phyloP scores from a whole-genome alignment of 2,113 vertebrate species.

The Dunckerocampus dactyliophorus region DNA sequence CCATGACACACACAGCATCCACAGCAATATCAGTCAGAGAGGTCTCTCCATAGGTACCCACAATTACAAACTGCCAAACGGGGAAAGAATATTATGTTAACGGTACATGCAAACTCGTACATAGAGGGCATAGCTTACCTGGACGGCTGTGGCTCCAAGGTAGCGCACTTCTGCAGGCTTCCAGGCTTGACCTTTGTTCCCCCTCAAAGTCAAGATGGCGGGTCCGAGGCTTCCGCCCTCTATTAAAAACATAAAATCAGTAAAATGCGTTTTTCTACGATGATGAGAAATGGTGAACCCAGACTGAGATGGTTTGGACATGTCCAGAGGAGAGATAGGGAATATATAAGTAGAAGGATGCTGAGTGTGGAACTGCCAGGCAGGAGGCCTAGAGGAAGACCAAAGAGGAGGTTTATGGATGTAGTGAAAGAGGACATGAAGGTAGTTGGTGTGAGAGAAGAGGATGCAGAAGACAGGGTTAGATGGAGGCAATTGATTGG shows the following conservation, averaged over 20 bases:
- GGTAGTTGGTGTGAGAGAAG: no score
- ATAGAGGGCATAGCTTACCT: conserved; percentile 42
- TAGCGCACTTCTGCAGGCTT: conserved; percentile 53
- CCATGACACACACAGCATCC: conserved; percentile 71
- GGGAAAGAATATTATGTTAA: not conserved
- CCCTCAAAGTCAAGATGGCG: conserved; percentile 55
- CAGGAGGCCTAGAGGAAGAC: no score
- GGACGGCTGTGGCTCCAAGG: conserved; percentile 31
- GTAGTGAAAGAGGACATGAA: no score
- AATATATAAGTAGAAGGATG: no score
- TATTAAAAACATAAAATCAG: not conserved
- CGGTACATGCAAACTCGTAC: not conserved
- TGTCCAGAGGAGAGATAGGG: no score
- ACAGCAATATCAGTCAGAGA: conserved; percentile 75
- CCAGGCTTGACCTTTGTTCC: conserved; percentile 70
- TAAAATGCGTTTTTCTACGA: not conserved
- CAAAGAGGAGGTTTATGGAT: no score
- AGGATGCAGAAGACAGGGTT: no score
- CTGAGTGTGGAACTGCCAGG: no score
- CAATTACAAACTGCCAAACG: conserved; percentile 74
- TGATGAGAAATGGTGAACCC: not conserved
- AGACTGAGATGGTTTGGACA: no score
- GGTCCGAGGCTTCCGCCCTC: conserved; percentile 53
- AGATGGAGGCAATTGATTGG: no score
- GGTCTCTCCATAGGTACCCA: conserved; percentile 71